Evolutionary conservation across 2,888 invertebrate species (phyloP), one percentile per base, ranked within the genome.

Genomic region (Apodemia duryi): DNA sequence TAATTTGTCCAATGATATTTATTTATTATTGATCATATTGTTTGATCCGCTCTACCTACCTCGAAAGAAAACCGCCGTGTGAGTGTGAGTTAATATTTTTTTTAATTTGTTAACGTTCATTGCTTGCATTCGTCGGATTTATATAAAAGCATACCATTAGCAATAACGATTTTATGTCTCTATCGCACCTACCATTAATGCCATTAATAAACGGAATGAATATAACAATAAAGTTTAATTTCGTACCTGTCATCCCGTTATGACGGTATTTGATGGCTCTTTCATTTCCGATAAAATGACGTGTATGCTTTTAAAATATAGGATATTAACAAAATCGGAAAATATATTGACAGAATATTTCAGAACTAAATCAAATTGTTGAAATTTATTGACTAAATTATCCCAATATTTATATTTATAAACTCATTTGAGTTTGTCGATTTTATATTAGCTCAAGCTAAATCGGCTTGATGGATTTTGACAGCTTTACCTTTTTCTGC

Each of bases 151-250:
- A 6, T 51, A 51, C 51, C 6, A 21, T 51, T 21, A 51, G 51
- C 28, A 52, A 28, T 52, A 52, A 52, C 28, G 52, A 46, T 52
- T 52, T 52, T 28, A 51, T 21, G 52, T 52, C 52, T 28, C 28
- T 52, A 21, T 52, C 52, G 28, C 52, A 52, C 52, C 52, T 52
- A 28, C 28, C 21, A 28, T 2, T 9, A 52, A 52, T 9, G 52
- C 28, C 28, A 32, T 57, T 32, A 57, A 57, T 57, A 57, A 10
- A 57, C 11, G 54, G 11, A 78, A 77, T 77, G 76, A 79, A 78
- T 80, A 74, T 76, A 74, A 77, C 79, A 82, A 81, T 80, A 77
- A 79, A 81, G 71, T 82, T 84, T 82, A 85, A 87, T 86, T 83
- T 81, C 73, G 77, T 67, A 80, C 78, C 85, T 88, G 88, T 86